These are phyloP conservation scores for Gerris buenoi DNA, from an alignment of 1,140 invertebrate genomes.

Conservation along the genomic window DNA sequence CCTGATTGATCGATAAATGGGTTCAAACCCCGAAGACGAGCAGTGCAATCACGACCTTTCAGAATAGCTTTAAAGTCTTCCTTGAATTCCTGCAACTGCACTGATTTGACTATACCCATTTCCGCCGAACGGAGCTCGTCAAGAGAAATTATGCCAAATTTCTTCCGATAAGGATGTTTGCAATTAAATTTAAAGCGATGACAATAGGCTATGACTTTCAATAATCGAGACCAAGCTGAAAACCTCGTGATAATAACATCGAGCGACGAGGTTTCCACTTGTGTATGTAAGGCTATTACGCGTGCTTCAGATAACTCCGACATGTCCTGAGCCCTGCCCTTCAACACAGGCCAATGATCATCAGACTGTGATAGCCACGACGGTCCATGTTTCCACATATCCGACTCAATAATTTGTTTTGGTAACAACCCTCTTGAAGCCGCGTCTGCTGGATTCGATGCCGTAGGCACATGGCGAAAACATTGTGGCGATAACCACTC, in stretches of 20 bases:
- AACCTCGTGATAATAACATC: background rate
- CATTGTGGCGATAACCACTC: background rate
- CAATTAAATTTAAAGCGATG: background rate
- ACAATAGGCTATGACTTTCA: background rate
- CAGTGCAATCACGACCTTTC: background rate
- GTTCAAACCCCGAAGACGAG: background rate
- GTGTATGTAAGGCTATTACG: background rate
- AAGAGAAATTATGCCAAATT: background rate
- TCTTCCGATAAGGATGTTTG: background rate
- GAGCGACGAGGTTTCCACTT: background rate
- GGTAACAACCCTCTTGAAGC: background rate
- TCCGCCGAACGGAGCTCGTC: background rate
- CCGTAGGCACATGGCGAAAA: background rate
- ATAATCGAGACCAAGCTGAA: background rate
- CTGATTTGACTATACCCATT: background rate
- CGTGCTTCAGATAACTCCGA: background rate
- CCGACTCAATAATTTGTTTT: background rate
- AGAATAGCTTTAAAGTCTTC: background rate
- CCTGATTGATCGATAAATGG: background rate
- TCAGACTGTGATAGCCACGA: background rate
- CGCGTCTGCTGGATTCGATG: background rate
- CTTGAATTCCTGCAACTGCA: background rate
- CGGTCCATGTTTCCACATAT: background rate
- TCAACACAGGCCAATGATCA: background rate
- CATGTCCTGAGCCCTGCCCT: background rate